A percentile compares a stretch with the other conserved stretches of the same genome.
phyloP scores from a whole-genome alignment of 2,113 vertebrate genomes.

The Electrona antarctica region DNA sequence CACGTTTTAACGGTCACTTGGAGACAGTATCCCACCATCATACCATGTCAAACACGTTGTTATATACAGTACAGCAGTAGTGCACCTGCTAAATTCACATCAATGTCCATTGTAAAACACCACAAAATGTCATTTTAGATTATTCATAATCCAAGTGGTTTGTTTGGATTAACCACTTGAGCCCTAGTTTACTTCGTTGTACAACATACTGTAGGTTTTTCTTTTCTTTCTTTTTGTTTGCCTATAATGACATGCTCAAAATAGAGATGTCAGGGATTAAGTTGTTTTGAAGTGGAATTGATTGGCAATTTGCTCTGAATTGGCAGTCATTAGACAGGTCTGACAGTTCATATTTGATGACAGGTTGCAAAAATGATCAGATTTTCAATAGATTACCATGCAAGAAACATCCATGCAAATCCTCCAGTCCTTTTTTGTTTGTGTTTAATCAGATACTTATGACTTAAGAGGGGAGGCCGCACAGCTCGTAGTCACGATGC shows the following conservation, averaged over 20 bases:
- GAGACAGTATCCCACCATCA: conserved; percentile 20
- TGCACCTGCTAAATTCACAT: background rate
- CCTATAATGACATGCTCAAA: too few relatives aligned
- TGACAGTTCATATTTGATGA: conserved; percentile 3
- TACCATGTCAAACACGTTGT: conserved; percentile 18
- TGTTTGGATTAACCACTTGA: too few relatives aligned
- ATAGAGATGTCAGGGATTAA: too few relatives aligned
- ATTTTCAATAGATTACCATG: conserved; percentile 59
- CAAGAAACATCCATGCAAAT: conserved; percentile 71
- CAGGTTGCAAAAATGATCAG: conserved; percentile 25
- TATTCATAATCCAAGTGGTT: too few relatives aligned
- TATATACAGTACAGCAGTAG: conserved; percentile 5
- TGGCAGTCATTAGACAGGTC: background rate
- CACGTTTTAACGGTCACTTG: conserved; percentile 41
- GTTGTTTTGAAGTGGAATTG: background rate
- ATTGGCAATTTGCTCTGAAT: background rate
- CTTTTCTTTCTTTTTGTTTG: too few relatives aligned
- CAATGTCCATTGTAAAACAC: background rate
- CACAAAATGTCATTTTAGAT: too few relatives aligned
- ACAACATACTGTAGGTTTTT: too few relatives aligned
- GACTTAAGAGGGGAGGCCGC: too few relatives aligned
- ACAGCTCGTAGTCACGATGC: too few relatives aligned
- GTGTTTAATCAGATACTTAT: conserved; percentile 41
- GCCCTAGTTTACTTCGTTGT: too few relatives aligned
- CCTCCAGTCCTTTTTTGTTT: conserved; percentile 33